Conservation (phyloP, 1,140 invertebrate genomes). For the Pemphigus obesinymphae region DNA sequence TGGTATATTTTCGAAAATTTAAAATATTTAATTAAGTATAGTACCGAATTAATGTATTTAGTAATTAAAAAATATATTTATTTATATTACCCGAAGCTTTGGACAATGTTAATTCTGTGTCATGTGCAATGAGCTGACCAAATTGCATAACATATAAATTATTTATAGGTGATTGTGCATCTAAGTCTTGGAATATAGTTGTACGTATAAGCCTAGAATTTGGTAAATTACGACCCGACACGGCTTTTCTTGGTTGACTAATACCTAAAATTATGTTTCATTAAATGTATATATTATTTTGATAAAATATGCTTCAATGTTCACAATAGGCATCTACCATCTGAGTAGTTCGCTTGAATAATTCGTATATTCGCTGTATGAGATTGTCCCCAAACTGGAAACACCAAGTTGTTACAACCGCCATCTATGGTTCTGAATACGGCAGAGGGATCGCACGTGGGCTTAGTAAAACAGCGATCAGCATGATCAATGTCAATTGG, state of each 20-base stretch:
- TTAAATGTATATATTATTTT: not conserved
- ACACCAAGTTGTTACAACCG: conserved; percentile 73
- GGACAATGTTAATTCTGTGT: not conserved
- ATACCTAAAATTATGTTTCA: not conserved
- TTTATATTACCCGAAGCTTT: not conserved
- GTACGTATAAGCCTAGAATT: not conserved
- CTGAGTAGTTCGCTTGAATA: conserved; percentile 70
- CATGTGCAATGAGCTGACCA: not conserved
- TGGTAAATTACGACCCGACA: not conserved
- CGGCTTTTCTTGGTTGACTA: not conserved
- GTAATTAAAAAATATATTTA: not conserved
- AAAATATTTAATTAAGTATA: too few relatives aligned
- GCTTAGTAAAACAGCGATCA: not conserved
- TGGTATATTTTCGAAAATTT: too few relatives aligned
- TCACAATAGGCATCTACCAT: conserved; percentile 54
- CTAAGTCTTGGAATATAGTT: not conserved
- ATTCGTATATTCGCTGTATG: conserved; percentile 68
- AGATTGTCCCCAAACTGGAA: conserved; percentile 66
- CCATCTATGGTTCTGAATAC: conserved; percentile 72
- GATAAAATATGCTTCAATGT: not conserved
- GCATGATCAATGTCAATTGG: not conserved
- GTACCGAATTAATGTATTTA: too few relatives aligned
- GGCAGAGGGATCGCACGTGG: not conserved
- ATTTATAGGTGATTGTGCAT: not conserved
- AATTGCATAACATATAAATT: not conserved